phyloP scores from a whole-genome alignment of 1,140 invertebrate genomes.

The Leptoteleia sp. region DNA sequence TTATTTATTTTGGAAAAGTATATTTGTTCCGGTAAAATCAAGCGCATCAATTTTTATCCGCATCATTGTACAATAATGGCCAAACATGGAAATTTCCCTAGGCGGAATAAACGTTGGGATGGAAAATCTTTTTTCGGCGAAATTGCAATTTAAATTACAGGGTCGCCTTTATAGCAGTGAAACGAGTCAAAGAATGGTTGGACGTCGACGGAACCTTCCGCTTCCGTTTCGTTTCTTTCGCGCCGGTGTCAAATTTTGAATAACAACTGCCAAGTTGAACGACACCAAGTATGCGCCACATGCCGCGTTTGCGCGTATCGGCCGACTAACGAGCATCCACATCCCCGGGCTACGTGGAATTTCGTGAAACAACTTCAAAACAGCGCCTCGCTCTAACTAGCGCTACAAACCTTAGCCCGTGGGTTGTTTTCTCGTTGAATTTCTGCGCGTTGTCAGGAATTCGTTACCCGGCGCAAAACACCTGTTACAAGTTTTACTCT shows the following conservation, averaged over 20 bases:
- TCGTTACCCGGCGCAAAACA: conserved; percentile 35
- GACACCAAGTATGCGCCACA: conserved; percentile 45
- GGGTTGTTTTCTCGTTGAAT: conserved; percentile 58
- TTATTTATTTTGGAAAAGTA: no score
- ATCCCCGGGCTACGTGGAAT: conserved; percentile 67
- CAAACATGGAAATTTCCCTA: no score
- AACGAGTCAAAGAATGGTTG: not conserved
- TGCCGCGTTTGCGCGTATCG: conserved; percentile 46
- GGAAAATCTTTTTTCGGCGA: no score
- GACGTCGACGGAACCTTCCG: not conserved
- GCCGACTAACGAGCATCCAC: conserved; percentile 66
- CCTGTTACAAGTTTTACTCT: conserved; percentile 54
- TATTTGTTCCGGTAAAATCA: no score
- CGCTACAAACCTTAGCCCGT: conserved; percentile 52
- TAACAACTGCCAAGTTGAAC: conserved; percentile 41
- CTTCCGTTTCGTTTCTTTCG: conserved; percentile 12
- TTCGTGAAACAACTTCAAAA: conserved; percentile 74
- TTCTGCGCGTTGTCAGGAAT: conserved; percentile 57
- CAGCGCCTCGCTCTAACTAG: conserved; percentile 67
- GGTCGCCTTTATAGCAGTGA: conserved; percentile 2
- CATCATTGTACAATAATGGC: no score
- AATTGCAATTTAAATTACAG: not conserved
- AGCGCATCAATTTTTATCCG: no score
- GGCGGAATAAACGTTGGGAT: no score
- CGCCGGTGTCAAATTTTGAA: conserved; percentile 49